These are phyloP conservation scores for Callimorpha dominula DNA, from an alignment of 2,888 invertebrate species.

Conservation along the genomic window DNA sequence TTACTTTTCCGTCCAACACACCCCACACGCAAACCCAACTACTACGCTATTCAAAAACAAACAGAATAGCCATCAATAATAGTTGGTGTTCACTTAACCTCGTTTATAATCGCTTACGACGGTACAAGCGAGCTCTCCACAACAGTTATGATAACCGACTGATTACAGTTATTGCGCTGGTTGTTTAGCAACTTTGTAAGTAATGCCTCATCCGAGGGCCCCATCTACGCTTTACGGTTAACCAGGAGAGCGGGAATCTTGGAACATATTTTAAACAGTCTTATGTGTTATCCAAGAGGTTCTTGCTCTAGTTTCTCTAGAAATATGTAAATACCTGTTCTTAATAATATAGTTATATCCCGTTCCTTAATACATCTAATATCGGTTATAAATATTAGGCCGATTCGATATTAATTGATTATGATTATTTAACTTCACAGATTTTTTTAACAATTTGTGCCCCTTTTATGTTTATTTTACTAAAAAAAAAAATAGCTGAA, in stretches of 20 bases:
- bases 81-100: conserved; percentile 14
- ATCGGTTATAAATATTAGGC: background rate
- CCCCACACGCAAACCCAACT: background rate
- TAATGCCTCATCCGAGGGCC: background rate
- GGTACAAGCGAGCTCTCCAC: background rate
- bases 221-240: background rate
- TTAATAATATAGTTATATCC: background rate
- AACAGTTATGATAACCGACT: conserved; percentile 52
- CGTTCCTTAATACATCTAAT: background rate
- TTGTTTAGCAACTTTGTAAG: conserved; percentile 12
- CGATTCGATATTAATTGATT: too few species aligned
- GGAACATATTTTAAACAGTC: background rate
- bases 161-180: conserved; percentile 48
- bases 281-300: background rate
- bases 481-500: too few species aligned
- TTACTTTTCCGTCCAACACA: background rate
- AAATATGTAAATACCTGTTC: background rate
- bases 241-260: background rate
- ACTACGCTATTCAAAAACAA: conserved; percentile 9
- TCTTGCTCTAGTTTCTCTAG: background rate
- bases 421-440: too few species aligned
- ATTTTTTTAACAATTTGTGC: too few species aligned
- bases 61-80: conserved; percentile 7
- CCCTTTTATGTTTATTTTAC: too few species aligned
- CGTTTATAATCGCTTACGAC: conserved; percentile 9